Evolutionary conservation across 2,888 invertebrate species (phyloP), one percentile per base, ranked within the genome.

Genomic region (Sepiola atlantica): DNA sequence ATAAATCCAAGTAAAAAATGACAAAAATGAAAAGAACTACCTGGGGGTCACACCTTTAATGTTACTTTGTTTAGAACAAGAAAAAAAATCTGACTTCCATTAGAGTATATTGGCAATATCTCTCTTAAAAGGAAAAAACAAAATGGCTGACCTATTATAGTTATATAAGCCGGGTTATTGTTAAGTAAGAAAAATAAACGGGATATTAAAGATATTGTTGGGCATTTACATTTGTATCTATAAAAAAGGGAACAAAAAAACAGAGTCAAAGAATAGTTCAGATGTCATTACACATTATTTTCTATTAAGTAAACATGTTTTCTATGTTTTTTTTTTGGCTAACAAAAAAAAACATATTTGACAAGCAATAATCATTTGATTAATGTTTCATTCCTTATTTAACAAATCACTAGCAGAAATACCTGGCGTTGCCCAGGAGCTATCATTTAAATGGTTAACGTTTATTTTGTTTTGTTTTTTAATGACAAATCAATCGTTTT

Each of bases 21-120:
- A 45, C 8, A n/a, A 32, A 77, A 77, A 77, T 77, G 18, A 16
- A 77, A 77, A 3, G 2, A 61, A 24, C n/a, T 77, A 77, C 77
- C 77, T 77, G 77, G 77, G 45, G 77, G 77, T 77, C 77, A 77
- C 32, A n/a, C n/a, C 77, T 77, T 77, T 77, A 77, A 77, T 77
- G 77, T 77, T 77, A 77, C 77, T 77, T 77, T 32, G 14, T 77
- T 77, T 0, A 32, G 16, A 45, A 45, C 8, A 14, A 14, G n/a
- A 32, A 77, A n/a, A 45, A 77, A 77, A n/a, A 77, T 32, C 16
- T 45, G n/a, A 14, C 16, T 4, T 16, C 14, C n/a, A 77, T 77
- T 77, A 32, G n/a, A n/a, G n/a, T 77, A 77, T n/a, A n/a, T 77
- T n/a, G 77, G n/a, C 77, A 32, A 77, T 77, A 14, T 77, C 18